Percentiles rank a stretch among this genome's conserved stretches.
Evolutionary conservation across 2,113 vertebrate species (phyloP).

Genomic region (Menidia beryllina): DNA sequence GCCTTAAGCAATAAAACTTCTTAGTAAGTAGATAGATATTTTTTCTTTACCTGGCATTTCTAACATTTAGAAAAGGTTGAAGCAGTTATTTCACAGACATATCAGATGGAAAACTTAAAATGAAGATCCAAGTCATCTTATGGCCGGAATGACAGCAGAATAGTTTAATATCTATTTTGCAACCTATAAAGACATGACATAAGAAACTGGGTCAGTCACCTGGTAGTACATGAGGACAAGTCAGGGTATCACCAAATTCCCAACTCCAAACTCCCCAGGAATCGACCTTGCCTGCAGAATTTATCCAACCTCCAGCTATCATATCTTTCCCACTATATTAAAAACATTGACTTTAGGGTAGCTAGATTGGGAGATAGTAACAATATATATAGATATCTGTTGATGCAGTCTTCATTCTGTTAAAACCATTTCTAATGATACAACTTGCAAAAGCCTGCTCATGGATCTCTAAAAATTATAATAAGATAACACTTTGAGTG

Average conservation of each 20-base stretch:
- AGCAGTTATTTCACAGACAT: background rate
- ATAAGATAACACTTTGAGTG: background rate
- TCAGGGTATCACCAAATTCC: background rate
- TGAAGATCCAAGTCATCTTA: background rate
- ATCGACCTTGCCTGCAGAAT: background rate
- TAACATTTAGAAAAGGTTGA: background rate
- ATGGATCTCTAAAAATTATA: background rate
- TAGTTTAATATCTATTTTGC: background rate
- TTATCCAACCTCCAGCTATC: background rate
- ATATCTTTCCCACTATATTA: background rate
- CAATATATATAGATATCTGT: background rate
- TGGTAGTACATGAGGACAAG: background rate
- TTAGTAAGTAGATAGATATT: too few relatives aligned
- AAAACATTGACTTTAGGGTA: background rate
- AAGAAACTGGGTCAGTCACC: background rate
- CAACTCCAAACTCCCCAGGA: background rate
- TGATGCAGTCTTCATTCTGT: background rate
- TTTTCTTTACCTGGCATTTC: slow-evolving; percentile 2
- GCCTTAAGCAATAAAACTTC: slow-evolving; percentile 1
- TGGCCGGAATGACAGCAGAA: background rate
- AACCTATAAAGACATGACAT: background rate
- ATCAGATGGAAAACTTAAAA: background rate
- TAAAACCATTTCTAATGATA: background rate
- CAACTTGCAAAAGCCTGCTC: background rate
- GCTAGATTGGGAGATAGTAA: background rate